phyloP scores from a whole-genome alignment of 2,888 invertebrate genomes.

The Sarcophaga carnaria region DNA sequence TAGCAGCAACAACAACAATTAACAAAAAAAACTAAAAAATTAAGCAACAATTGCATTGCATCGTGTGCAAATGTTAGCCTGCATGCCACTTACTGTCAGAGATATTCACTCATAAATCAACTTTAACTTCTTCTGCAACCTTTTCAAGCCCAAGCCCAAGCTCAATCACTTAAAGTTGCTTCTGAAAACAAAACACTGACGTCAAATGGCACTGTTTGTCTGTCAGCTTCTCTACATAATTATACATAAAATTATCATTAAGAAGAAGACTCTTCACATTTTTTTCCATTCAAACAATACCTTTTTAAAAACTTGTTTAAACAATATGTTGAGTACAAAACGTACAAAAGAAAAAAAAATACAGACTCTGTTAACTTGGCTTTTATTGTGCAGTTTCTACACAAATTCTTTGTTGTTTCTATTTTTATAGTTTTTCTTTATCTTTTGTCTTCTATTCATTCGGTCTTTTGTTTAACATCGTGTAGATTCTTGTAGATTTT shows the following conservation, averaged over 20 bases:
- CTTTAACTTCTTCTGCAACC: constrained; percentile 42
- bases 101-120: constrained; percentile 41
- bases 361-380: constrained; percentile 13
- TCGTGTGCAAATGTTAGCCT: neutral
- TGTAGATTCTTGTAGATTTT: constrained; percentile 11
- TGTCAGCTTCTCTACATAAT: constrained; percentile 46
- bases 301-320: constrained; percentile 49
- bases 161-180: constrained; percentile 33
- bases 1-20: constrained; percentile 4
- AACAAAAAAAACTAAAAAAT: neutral
- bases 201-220: constrained; percentile 20
- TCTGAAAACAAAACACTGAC: constrained; percentile 1
- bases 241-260: constrained; percentile 40
- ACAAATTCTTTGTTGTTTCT: neutral
- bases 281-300: constrained; percentile 43
- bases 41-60: neutral
- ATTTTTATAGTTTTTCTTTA: constrained; percentile 16
- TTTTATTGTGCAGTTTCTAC: constrained; percentile 31
- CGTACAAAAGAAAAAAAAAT: no score
- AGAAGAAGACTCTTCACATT: constrained; percentile 18
- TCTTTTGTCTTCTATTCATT: constrained; percentile 36
- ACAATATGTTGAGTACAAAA: neutral
- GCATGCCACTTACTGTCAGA: constrained; percentile 22
- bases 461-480: constrained; percentile 17
- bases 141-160: constrained; percentile 49